phyloP scores from a whole-genome alignment of 2,888 invertebrate species.

The Creontiades dilutus region DNA sequence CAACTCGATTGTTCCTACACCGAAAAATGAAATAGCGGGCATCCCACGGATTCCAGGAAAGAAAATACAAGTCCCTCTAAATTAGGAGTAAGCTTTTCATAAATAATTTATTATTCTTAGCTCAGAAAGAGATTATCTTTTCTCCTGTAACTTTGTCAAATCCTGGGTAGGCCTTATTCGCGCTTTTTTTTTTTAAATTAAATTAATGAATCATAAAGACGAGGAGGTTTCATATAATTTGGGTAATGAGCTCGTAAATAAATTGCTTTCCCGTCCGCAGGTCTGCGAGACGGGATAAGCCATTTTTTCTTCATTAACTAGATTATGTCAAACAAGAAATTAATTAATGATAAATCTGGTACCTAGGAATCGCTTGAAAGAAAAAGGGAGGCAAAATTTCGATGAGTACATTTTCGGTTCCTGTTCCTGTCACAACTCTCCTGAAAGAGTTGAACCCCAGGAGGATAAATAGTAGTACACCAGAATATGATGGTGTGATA shows the following conservation, averaged over 20 bases:
- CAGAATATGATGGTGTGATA: no score
- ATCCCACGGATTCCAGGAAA: not conserved
- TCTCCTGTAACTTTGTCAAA: conserved; percentile 1
- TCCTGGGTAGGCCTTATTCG: conserved; percentile 11
- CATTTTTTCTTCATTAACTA: no score
- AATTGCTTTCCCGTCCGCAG: not conserved
- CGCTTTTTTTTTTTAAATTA: not conserved
- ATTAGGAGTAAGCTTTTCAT: conserved; percentile 10
- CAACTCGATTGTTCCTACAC: conserved; percentile 18
- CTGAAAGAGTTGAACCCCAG: no score
- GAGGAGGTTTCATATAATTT: not conserved
- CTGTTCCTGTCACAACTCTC: no score
- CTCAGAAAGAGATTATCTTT: not conserved
- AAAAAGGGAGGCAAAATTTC: no score
- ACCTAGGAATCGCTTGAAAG: no score
- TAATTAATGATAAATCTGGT: no score
- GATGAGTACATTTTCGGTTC: no score
- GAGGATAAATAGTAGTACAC: no score
- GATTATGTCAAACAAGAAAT: no score
- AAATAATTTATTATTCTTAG: conserved; percentile 20
- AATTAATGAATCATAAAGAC: conserved; percentile 5
- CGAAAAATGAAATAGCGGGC: not conserved
- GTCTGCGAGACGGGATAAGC: not conserved
- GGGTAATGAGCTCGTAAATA: not conserved
- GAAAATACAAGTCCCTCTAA: not conserved